Evolutionary conservation across 2,888 invertebrate species (phyloP).

Genomic region (Microchrysa polita): DNA sequence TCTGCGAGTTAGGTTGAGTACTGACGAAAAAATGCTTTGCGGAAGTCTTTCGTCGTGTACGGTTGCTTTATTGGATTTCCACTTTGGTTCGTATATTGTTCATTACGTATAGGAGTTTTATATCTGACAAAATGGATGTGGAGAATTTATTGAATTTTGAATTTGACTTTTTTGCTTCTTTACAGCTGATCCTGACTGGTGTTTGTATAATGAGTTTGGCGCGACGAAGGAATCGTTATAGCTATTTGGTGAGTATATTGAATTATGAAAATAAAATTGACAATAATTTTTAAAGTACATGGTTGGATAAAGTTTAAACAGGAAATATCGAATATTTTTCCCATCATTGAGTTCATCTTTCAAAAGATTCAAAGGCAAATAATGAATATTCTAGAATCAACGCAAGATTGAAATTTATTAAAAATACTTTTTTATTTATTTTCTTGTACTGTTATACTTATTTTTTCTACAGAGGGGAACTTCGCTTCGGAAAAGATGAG

Average conservation of each 20-base stretch:
- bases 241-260: constrained; percentile 79
- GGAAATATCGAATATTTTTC: no score
- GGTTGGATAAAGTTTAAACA: no score
- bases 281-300: no score
- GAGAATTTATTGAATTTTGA: background rate
- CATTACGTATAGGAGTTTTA: background rate
- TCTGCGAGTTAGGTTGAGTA: background rate
- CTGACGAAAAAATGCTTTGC: background rate
- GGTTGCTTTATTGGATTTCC: background rate
- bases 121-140: background rate
- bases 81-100: constrained; percentile 1
- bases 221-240: constrained; percentile 83
- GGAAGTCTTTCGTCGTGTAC: background rate
- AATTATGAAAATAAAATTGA: no score
- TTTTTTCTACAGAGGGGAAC: no score
- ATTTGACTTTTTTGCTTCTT: constrained; percentile 52
- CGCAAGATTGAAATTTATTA: no score
- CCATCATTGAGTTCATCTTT: no score
- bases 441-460: no score
- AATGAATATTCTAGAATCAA: no score
- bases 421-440: no score
- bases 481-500: no score
- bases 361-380: no score
- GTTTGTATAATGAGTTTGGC: constrained; percentile 87
- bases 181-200: constrained; percentile 85